phyloP scores from a whole-genome alignment of 2,888 invertebrate species.

The Troides helena region DNA sequence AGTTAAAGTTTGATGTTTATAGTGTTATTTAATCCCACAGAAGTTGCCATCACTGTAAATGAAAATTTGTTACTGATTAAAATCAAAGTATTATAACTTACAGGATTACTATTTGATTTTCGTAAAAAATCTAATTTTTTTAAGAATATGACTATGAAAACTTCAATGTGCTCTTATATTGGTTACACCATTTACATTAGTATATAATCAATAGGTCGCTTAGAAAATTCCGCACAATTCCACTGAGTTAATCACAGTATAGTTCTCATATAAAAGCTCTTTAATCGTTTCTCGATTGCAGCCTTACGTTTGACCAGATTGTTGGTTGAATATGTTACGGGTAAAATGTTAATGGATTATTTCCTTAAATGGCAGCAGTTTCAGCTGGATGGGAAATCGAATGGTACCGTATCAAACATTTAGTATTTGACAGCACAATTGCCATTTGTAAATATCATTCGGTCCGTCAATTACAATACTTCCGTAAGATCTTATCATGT shows the following conservation, averaged over 20 bases:
- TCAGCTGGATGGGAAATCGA: constrained; percentile 22
- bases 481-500: constrained; percentile 31
- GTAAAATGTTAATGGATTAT: constrained; percentile 69
- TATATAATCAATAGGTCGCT: constrained; percentile 27
- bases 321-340: constrained; percentile 53
- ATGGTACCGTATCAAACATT: constrained; percentile 30
- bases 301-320: constrained; percentile 48
- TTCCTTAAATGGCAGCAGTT: constrained; percentile 44
- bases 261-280: constrained; percentile 39
- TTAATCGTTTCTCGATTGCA: constrained; percentile 54
- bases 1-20: not conserved
- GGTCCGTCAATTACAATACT: constrained; percentile 51
- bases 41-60: not conserved
- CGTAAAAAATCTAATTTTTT: too few species aligned
- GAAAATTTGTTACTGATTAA: too few species aligned
- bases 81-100: too few species aligned
- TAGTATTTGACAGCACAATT: constrained; percentile 53
- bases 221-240: constrained; percentile 32
- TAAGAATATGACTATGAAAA: not conserved
- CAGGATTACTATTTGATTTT: too few species aligned
- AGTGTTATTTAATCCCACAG: not conserved
- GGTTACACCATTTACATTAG: constrained; percentile 18
- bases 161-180: constrained; percentile 11
- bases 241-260: constrained; percentile 28
- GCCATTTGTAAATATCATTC: constrained; percentile 53